Conservation (phyloP, 1,140 invertebrate species). For the Micrasema minimum region DNA sequence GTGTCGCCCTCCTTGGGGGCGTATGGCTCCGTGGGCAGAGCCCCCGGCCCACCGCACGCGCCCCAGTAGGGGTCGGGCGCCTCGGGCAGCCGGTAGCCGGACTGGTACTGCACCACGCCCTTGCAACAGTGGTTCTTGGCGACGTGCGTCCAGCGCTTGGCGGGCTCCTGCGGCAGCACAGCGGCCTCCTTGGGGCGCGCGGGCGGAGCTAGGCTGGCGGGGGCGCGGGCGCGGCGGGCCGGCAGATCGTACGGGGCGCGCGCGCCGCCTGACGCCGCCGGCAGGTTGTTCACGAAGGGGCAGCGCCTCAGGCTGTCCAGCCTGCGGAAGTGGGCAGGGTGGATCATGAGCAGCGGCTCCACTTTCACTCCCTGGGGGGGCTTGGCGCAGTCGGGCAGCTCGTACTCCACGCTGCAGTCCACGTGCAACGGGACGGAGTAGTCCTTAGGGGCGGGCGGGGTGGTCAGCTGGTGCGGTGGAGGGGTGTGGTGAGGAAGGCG, state of each 20-base stretch:
- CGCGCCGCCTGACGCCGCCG: constrained; percentile 41
- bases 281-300: constrained; percentile 68
- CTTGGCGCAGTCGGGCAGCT: constrained; percentile 83
- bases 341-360: constrained; percentile 84
- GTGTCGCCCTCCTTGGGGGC: constrained; percentile 52
- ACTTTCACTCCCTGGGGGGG: constrained; percentile 79
- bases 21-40: constrained; percentile 21
- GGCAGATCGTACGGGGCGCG: constrained; percentile 39
- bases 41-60: constrained; percentile 2
- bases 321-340: constrained; percentile 85
- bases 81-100: constrained; percentile 11
- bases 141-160: constrained; percentile 26
- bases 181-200: constrained; percentile 4
- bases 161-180: neutral
- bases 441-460: constrained; percentile 70
- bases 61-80: constrained; percentile 37
- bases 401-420: constrained; percentile 87
- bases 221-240: constrained; percentile 1
- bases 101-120: constrained; percentile 31
- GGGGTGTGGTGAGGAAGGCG: constrained; percentile 17
- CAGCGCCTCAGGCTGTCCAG: constrained; percentile 80
- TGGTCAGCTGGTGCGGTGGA: constrained; percentile 1
- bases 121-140: constrained; percentile 34
- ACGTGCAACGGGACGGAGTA: constrained; percentile 83
- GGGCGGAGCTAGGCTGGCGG: neutral